These are phyloP conservation scores for Drosophila sucinea DNA, from an alignment of 1,140 invertebrate genomes.

Conservation along the genomic window DNA sequence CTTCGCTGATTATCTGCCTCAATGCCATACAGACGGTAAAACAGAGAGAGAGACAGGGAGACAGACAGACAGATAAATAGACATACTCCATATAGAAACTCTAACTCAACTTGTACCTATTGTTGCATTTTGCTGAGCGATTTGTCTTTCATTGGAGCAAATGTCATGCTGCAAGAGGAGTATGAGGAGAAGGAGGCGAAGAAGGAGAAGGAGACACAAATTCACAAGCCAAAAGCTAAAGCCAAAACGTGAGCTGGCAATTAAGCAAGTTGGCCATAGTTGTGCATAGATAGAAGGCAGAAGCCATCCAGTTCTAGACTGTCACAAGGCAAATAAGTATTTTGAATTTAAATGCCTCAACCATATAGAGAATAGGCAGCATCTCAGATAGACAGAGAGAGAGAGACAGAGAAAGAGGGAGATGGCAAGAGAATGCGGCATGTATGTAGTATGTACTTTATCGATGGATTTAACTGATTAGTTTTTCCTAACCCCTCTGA, in stretches of 20 bases:
- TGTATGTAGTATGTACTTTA: constrained; percentile 34
- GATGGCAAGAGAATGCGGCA: not conserved
- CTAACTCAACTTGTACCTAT: constrained; percentile 34
- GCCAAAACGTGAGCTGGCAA: constrained; percentile 78
- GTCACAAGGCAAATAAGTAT: constrained; percentile 26
- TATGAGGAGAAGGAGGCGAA: too few relatives aligned
- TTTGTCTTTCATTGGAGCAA: constrained; percentile 69
- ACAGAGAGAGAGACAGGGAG: not conserved
- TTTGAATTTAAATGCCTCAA: constrained; percentile 36
- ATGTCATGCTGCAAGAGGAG: constrained; percentile 49
- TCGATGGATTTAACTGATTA: constrained; percentile 33
- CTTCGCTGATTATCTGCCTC: constrained; percentile 70
- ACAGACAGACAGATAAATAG: not conserved
- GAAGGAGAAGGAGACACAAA: constrained; percentile 13
- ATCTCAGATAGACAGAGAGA: not conserved
- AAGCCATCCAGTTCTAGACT: constrained; percentile 32
- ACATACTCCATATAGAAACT: constrained; percentile 11
- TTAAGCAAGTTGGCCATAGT: constrained; percentile 60
- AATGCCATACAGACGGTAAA: constrained; percentile 56
- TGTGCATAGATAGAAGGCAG: constrained; percentile 11
- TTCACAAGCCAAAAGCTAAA: constrained; percentile 66
- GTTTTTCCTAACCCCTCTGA: constrained; percentile 26
- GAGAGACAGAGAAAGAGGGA: not conserved
- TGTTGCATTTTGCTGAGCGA: constrained; percentile 58
- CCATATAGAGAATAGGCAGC: constrained; percentile 1